Evolutionary conservation across 2,888 invertebrate genomes (phyloP).

Genomic region (Belgica antarctica): DNA sequence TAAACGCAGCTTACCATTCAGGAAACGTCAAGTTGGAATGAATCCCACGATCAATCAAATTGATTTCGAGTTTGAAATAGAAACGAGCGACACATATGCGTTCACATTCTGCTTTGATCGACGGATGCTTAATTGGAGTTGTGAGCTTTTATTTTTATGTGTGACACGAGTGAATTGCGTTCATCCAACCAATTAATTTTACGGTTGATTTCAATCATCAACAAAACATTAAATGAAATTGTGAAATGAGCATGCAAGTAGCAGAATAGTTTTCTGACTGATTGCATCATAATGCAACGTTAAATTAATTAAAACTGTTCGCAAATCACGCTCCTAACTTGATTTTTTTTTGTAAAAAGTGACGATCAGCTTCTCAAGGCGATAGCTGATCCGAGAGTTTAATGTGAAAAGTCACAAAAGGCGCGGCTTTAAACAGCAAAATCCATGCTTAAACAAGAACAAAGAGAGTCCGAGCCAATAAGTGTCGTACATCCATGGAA

Average conservation of each 20-base stretch:
- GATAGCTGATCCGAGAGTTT: background rate
- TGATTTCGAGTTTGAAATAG: background rate
- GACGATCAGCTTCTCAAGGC: slow-evolving; percentile 12
- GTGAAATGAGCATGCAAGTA: slow-evolving; percentile 8
- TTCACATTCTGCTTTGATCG: background rate
- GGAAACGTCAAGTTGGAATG: background rate
- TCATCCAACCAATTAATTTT: background rate
- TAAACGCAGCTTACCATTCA: background rate
- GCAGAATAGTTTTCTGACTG: background rate
- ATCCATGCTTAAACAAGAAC: background rate
- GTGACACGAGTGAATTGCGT: background rate
- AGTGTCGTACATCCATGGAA: background rate
- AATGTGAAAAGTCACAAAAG: slow-evolving; percentile 21
- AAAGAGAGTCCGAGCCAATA: background rate
- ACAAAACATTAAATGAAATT: background rate
- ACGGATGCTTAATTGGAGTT: background rate
- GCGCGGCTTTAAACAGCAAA: background rate
- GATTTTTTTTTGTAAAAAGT: too few species aligned
- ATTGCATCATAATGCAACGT: background rate
- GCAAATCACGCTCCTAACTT: too few species aligned
- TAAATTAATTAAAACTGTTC: background rate
- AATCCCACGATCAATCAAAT: background rate
- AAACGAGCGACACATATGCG: background rate
- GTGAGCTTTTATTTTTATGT: background rate
- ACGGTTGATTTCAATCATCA: background rate